Evolutionary conservation across 1,140 invertebrate genomes (phyloP).

Genomic region (Papilio aristodemus): DNA sequence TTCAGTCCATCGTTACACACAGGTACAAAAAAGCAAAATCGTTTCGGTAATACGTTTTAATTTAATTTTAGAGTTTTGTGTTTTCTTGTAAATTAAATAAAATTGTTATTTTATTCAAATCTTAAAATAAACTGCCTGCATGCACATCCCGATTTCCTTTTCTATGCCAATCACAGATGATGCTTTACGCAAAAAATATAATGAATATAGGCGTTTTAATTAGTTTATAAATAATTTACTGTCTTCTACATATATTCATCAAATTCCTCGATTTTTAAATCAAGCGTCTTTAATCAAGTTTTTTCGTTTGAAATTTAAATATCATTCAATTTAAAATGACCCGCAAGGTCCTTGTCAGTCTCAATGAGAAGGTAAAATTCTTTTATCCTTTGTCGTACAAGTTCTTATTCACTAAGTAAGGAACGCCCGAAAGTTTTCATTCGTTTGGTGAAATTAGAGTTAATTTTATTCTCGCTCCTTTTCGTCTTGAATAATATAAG

Average conservation of each 20-base stretch:
- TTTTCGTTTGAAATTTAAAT: not conserved
- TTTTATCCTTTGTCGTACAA: conserved; percentile 10
- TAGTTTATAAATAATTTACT: not conserved
- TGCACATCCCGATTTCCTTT: no score
- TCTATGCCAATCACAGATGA: no score
- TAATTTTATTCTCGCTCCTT: conserved; percentile 7
- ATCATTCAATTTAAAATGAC: not conserved
- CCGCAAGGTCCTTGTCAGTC: not conserved
- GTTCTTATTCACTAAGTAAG: conserved; percentile 9
- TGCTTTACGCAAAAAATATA: not conserved
- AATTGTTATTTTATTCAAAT: no score
- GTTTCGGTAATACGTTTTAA: no score
- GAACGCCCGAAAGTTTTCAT: conserved; percentile 12
- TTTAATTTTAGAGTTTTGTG: no score
- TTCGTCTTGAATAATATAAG: not conserved
- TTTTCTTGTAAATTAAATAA: no score
- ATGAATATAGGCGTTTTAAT: not conserved
- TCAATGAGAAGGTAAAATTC: conserved; percentile 7
- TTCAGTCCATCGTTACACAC: no score
- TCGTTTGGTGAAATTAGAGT: conserved; percentile 17
- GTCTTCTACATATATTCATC: not conserved
- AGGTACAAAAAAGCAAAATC: no score
- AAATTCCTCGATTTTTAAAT: not conserved
- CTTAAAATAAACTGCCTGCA: no score
- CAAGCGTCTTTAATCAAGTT: conserved; percentile 9